Evolutionary conservation across 2,888 invertebrate genomes (phyloP).

Genomic region (Melieria omissa): DNA sequence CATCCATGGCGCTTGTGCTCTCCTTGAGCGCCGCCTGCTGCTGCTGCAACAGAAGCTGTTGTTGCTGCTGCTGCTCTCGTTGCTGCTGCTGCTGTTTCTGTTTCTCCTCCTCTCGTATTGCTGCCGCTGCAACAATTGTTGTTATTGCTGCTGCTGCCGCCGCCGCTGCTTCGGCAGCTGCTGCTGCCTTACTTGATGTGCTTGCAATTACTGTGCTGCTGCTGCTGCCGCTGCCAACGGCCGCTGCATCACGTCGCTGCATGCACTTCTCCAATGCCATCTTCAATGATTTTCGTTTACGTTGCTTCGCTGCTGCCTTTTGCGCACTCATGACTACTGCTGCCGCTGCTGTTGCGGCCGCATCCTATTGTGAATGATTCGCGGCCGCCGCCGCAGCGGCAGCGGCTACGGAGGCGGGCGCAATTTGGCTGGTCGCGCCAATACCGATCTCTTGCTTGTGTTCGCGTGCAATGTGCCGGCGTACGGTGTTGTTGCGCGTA

Average conservation of each 20-base stretch:
- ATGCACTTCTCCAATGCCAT: slow-evolving; percentile 64
- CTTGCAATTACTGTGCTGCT: slow-evolving; percentile 29
- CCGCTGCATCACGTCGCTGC: slow-evolving; percentile 61
- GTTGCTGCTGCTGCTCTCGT: slow-evolving; percentile 26
- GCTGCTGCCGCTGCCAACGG: slow-evolving; percentile 41
- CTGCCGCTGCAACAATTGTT: slow-evolving; percentile 14
- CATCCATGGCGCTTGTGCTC: slow-evolving; percentile 29
- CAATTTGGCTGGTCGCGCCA: slow-evolving; percentile 52
- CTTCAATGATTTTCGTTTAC: slow-evolving; percentile 64
- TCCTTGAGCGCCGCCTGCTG: slow-evolving; percentile 21
- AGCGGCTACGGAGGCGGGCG: slow-evolving; percentile 57
- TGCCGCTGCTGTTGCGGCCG: slow-evolving; percentile 65
- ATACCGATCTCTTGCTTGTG: slow-evolving; percentile 75
- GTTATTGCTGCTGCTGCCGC: slow-evolving; percentile 31
- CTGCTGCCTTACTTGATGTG: slow-evolving; percentile 30
- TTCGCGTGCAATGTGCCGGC: slow-evolving; percentile 90
- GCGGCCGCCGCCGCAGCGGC: slow-evolving; percentile 62
- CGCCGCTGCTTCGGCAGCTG: slow-evolving; percentile 21
- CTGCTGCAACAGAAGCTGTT: slow-evolving; percentile 36
- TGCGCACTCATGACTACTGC: slow-evolving; percentile 64
- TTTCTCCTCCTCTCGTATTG: slow-evolving; percentile 9
- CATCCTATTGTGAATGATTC: slow-evolving; percentile 67
- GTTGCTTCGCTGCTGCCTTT: slow-evolving; percentile 61
- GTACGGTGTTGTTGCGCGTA: slow-evolving; percentile 91
- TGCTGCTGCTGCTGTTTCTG: slow-evolving; percentile 34